phyloP scores from a whole-genome alignment of 2,113 vertebrate genomes.

The Pangasianodon gigas region DNA sequence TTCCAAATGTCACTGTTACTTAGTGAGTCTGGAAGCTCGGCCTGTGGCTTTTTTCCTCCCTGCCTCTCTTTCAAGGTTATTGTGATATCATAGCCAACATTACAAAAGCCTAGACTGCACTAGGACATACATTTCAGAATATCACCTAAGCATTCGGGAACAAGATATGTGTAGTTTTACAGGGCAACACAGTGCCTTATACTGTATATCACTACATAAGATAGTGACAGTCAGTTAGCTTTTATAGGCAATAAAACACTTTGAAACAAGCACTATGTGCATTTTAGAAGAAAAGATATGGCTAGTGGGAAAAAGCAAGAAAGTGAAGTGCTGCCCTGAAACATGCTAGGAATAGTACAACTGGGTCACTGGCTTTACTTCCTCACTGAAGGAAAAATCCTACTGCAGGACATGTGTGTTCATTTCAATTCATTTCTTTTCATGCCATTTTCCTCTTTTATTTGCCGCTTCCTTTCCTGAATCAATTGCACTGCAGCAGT shows the following conservation, averaged over 20 bases:
- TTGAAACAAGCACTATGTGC: slow-evolving; percentile 20
- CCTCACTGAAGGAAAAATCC: slow-evolving; percentile 35
- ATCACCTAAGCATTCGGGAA: background rate
- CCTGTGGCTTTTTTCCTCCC: slow-evolving; percentile 62
- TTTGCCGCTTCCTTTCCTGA: slow-evolving; percentile 58
- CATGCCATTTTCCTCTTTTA: slow-evolving; percentile 61
- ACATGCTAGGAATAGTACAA: slow-evolving; percentile 45
- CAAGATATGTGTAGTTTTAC: slow-evolving; percentile 8
- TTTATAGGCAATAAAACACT: slow-evolving; percentile 32
- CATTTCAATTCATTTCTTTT: slow-evolving; percentile 63
- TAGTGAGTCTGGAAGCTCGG: slow-evolving; percentile 61
- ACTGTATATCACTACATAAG: slow-evolving; percentile 14
- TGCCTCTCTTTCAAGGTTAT: slow-evolving; percentile 71
- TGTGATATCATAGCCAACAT: slow-evolving; percentile 60
- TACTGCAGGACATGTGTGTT: slow-evolving; percentile 59
- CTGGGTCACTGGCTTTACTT: slow-evolving; percentile 48
- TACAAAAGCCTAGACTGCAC: slow-evolving; percentile 45
- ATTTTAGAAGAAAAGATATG: slow-evolving; percentile 34
- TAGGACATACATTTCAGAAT: slow-evolving; percentile 4
- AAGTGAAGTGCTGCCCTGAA: slow-evolving; percentile 38
- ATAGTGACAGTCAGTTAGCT: background rate
- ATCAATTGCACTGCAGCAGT: slow-evolving; percentile 38
- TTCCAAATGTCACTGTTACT: slow-evolving; percentile 70
- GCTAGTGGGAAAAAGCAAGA: slow-evolving; percentile 37
- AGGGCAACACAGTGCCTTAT: background rate